Evolutionary conservation across 2,113 vertebrate genomes (phyloP), one percentile per base, ranked within the genome.

Genomic region (Ctenodactylus gundi): DNA sequence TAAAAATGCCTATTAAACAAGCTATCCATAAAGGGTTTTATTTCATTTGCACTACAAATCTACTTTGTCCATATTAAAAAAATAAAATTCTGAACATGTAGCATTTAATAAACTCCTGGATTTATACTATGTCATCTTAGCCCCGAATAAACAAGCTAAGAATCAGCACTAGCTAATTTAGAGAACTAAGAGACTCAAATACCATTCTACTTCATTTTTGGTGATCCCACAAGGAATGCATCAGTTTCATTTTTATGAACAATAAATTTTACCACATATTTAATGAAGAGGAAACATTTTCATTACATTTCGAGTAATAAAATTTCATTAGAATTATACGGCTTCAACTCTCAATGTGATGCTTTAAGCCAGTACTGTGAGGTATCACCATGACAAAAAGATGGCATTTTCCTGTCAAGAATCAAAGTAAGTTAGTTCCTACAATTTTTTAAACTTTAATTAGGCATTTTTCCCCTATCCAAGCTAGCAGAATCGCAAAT

Each of bases 271-370:
- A 77, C 55, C 51, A 95, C 46, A 95, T 87, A 95, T 75, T 96
- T 97, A 95, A 97, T 95, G 68, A 97, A 91, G 84, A 95, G 23
- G 70, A 91, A 96, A 89, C 41, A 90, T 68, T 95, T 96, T 97
- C 96, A 97, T 87, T 96, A 94, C 25, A 90, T 77, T 41, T 89
- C 31, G 75, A 93, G 39, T 86, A 93, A 93, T 85, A 36, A 96
- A 95, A 93, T 88, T 95, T 96, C 83, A 93, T 94, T 86, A 86
- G 75, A 91, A 96, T 93, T 91, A 87, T 49, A 95, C 44, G 82
- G 31, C 58, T 95, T 83, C 86, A 84, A 92, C n/a, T 67, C 65
- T 96, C 76, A 92, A 92, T 84, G 53, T 77, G 44, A 91, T 84
- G 7, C n/a, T 95, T 94, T 95, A 82, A 94, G 90, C 31, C 27